phyloP scores from a whole-genome alignment of 2,797 vertebrate species.

The Mus minutoides region DNA sequence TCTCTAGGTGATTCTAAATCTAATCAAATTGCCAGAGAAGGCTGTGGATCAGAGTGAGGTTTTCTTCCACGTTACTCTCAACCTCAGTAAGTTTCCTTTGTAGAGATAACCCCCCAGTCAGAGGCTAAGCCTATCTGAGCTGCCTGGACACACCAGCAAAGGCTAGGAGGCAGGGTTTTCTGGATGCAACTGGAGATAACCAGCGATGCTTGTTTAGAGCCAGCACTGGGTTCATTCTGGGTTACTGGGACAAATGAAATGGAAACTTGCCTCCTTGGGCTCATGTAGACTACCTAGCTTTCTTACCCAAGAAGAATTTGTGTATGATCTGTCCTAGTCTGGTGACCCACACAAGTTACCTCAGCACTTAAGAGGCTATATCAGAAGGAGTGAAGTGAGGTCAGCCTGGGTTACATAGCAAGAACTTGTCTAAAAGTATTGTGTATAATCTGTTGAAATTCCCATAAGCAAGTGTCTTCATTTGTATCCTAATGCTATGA shows the following conservation, averaged over 20 bases:
- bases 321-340: no score
- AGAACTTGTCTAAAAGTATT: background rate
- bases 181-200: background rate
- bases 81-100: background rate
- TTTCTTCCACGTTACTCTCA: background rate
- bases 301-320: background rate
- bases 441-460: background rate
- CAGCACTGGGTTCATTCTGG: background rate
- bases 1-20: background rate
- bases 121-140: accelerated
- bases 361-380: background rate
- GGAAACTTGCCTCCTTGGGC: background rate
- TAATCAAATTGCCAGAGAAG: background rate
- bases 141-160: background rate
- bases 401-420: background rate
- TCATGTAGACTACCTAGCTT: background rate
- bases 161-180: background rate
- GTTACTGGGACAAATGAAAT: background rate
- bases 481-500: background rate
- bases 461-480: background rate
- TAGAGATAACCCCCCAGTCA: background rate
- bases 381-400: background rate
- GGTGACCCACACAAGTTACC: background rate
- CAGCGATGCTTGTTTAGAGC: background rate
- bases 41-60: accelerated